These are phyloP conservation scores for Lysiphlebus fabarum DNA, from an alignment of 1,140 invertebrate genomes.

Conservation along the genomic window DNA sequence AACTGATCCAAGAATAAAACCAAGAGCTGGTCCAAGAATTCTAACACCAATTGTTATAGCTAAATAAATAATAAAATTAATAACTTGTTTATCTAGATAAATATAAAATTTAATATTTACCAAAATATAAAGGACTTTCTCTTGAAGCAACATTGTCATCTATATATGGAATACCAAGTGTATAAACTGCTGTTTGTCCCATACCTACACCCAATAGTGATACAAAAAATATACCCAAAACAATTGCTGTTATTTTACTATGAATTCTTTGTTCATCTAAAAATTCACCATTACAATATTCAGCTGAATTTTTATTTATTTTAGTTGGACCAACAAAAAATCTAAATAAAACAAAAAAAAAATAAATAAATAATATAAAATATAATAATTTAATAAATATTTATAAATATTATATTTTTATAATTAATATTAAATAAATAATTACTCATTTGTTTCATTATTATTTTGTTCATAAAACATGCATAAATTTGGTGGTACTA, in stretches of 20 bases:
- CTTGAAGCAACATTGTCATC: conserved; percentile 90
- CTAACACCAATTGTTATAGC: conserved; percentile 89
- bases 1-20: conserved; percentile 86
- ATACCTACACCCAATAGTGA: conserved; percentile 86
- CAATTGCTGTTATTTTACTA: conserved; percentile 73
- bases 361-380: conserved; percentile 11
- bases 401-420: conserved; percentile 10
- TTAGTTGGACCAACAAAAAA: conserved; percentile 29
- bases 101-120: conserved; percentile 55
- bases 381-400: conserved; percentile 13
- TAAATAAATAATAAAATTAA: conserved; percentile 40
- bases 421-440: conserved; percentile 29
- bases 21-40: conserved; percentile 85
- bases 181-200: conserved; percentile 89
- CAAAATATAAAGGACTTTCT: conserved; percentile 91
- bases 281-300: conserved; percentile 59
- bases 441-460: conserved; percentile 29
- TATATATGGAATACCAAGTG: conserved; percentile 90
- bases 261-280: conserved; percentile 63
- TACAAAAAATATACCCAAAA: conserved; percentile 81
- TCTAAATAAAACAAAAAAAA: conserved; percentile 18
- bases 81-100: not conserved
- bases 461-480: conserved; percentile 34
- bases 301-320: conserved; percentile 33
- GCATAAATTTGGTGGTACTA: conserved; percentile 49